A percentile compares a stretch with the other conserved stretches of the same genome.
These are phyloP conservation scores for Drosophila melanosoma DNA, from an alignment of 2,888 invertebrate species.

Conservation along the genomic window DNA sequence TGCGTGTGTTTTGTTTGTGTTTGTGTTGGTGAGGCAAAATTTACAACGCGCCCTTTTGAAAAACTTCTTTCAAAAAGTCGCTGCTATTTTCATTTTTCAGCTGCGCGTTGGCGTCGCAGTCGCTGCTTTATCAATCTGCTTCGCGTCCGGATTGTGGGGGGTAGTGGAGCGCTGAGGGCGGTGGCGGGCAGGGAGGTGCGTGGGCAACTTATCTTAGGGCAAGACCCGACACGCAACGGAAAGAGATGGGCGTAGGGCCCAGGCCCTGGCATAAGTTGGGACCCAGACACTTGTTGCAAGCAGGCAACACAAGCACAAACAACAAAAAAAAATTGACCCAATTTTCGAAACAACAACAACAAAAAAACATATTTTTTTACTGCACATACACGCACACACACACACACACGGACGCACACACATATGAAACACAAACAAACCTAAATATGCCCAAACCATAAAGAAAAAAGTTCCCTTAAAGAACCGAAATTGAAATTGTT, in stretches of 20 bases:
- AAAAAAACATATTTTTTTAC: constrained; percentile 54
- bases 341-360: constrained; percentile 41
- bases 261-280: constrained; percentile 19
- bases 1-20: constrained; percentile 29
- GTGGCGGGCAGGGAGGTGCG: constrained; percentile 10
- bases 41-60: constrained; percentile 73
- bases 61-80: constrained; percentile 57
- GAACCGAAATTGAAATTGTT: constrained; percentile 73
- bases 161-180: not conserved
- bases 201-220: constrained; percentile 73
- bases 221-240: constrained; percentile 65
- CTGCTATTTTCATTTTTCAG: constrained; percentile 66
- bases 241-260: constrained; percentile 58
- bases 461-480: constrained; percentile 71
- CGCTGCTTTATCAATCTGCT: constrained; percentile 67
- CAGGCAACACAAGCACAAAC: constrained; percentile 48
- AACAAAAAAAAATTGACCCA: constrained; percentile 58
- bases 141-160: not conserved
- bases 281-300: constrained; percentile 76
- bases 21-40: constrained; percentile 60
- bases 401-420: not conserved
- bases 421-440: constrained; percentile 60
- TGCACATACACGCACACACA: constrained; percentile 43
- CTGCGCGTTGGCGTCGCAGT: constrained; percentile 50
- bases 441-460: constrained; percentile 68